Evolutionary conservation across 2,888 invertebrate genomes (phyloP).

Genomic region (Metellina segmentata): DNA sequence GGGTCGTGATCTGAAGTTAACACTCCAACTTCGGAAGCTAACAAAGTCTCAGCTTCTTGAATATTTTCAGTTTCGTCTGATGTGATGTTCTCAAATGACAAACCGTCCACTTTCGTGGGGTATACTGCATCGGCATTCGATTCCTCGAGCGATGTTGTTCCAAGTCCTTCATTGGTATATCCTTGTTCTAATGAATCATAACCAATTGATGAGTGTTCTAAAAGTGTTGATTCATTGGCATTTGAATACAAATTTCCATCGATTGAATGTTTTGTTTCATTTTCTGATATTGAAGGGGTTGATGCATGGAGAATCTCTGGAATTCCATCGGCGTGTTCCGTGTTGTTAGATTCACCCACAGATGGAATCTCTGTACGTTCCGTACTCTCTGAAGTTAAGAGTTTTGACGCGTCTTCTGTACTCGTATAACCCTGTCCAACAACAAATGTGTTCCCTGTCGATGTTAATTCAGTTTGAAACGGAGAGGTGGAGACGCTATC

Average conservation of each 20-base stretch:
- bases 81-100: not conserved
- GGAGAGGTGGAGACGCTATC: not conserved
- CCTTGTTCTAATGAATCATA: not conserved
- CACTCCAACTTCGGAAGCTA: not conserved
- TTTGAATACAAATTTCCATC: not conserved
- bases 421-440: not conserved
- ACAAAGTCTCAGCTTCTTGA: conserved; percentile 8
- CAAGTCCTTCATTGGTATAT: not conserved
- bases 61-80: not conserved
- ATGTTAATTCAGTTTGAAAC: not conserved
- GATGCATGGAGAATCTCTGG: too few species aligned
- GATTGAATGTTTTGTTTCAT: not conserved
- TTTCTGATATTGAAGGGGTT: too few species aligned
- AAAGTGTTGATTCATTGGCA: not conserved
- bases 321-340: not conserved
- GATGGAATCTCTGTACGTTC: not conserved
- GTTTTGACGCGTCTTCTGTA: not conserved
- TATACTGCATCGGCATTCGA: not conserved
- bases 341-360: not conserved
- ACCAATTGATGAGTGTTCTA: too few species aligned
- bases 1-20: not conserved
- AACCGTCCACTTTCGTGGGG: not conserved
- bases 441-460: not conserved
- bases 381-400: not conserved
- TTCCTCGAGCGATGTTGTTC: not conserved